Evolutionary conservation across 1,140 invertebrate genomes (phyloP), one percentile per base, ranked within the genome.

Genomic region (Aphis craccivora): DNA sequence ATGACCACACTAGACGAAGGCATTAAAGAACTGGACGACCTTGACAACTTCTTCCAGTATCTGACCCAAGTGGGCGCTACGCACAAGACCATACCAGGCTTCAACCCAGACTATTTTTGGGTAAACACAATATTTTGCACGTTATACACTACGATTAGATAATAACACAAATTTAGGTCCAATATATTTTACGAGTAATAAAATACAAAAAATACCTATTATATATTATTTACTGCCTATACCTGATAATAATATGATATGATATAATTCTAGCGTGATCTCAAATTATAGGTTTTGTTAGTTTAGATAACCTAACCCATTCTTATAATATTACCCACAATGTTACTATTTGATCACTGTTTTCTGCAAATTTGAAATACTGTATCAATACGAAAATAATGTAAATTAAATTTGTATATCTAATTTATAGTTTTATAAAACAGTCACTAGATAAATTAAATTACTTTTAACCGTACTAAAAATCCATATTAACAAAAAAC

Each of bases 1-100:
- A 99, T 99, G 98, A 96, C 96, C 94, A 98, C 98, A 4, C 95
- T 99, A 90, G 97, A 98, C 94, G 97, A 98, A 95, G 97, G 97
- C 60, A 98, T 99, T 95, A 97, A 97, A 94, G 97, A 97, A 48
- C 96, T 98, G 90, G 98, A 98, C 94, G 97, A 98, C 94, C 96
- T 98, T 94, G 98, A 98, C 95, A 96, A 96, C 94, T 98, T 98
- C 95, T 97, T 98, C 95, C 96, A 97, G 94, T 98, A 97, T 95
- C 96, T 99, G 30, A 96, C 97, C 94, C 96, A 97, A 95, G 97
- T 98, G 60, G 98, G 98, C 25, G 97, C 97, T 83, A 97, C 97
- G 23, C 98, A 99, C 95, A 96, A 96, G 84, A 97, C 97, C 95
- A 98, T 98, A 95, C 97, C 97, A 3, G 97, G 97, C 30, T 98